Evolutionary conservation across 2,797 vertebrate species (phyloP).

Genomic region (Pristis pectinata): DNA sequence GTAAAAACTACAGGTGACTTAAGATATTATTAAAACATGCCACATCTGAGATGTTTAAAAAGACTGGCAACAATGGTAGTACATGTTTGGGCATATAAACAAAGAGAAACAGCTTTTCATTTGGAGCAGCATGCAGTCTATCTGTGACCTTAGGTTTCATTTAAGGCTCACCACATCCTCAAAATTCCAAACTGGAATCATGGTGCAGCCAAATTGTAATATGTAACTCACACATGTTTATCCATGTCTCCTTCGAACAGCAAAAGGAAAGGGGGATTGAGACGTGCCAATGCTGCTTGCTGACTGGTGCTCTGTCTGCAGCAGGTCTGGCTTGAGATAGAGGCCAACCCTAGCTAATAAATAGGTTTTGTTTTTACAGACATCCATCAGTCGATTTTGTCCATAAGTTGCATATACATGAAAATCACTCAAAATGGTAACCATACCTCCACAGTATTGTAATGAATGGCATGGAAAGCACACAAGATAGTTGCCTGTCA

Average conservation of each 20-base stretch:
- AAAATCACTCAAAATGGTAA: no score
- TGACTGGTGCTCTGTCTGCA: neutral
- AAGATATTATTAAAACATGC: neutral
- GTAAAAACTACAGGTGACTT: neutral
- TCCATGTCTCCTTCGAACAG: neutral
- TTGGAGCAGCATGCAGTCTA: neutral
- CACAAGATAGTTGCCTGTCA: no score
- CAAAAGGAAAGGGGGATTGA: neutral
- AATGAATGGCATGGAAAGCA: no score
- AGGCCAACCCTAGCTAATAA: no score
- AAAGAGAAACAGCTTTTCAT: neutral
- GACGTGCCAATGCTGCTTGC: neutral
- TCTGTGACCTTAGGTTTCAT: neutral
- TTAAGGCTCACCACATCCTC: neutral
- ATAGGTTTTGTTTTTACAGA: no score
- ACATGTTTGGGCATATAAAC: neutral
- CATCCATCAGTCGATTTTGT: no score
- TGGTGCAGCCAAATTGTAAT: neutral
- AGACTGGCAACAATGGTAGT: neutral
- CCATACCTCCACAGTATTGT: no score
- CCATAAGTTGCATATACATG: no score
- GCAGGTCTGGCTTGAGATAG: neutral
- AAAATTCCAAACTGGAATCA: neutral
- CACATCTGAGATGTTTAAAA: neutral
- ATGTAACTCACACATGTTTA: neutral